Percentiles rank a stretch among this genome's conserved stretches.
Conservation (phyloP, 2,888 invertebrate genomes). For the Eupithecia centaureata region DNA sequence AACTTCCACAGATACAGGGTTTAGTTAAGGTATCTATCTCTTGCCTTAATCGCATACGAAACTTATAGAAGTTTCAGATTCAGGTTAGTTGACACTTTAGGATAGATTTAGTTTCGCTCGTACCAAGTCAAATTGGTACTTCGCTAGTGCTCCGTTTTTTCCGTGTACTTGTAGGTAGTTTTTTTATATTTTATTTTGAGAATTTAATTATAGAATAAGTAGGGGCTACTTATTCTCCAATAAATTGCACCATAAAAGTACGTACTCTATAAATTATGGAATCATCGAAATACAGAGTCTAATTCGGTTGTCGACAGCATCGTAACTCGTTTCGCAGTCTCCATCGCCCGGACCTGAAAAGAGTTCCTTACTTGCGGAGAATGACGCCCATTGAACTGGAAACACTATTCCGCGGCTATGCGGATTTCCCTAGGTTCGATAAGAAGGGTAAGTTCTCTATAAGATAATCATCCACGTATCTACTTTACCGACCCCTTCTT, state of each 20-base stretch:
- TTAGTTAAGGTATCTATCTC: conserved; percentile 66
- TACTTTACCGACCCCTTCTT: neutral
- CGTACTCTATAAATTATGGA: neutral
- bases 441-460: conserved; percentile 48
- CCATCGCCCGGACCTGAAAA: conserved; percentile 76
- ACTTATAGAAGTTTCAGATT: neutral
- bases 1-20: conserved; percentile 59
- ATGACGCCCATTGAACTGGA: conserved; percentile 75
- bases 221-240: no score
- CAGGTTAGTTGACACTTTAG: neutral
- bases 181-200: no score
- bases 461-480: no score
- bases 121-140: no score
- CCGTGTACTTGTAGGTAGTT: no score
- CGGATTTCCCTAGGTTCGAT: conserved; percentile 57
- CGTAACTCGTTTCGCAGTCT: conserved; percentile 78
- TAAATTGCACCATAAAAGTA: neutral
- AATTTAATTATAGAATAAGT: no score
- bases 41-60: neutral
- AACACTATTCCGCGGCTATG: conserved; percentile 69
- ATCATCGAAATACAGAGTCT: neutral
- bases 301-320: conserved; percentile 54
- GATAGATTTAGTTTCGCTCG: no score
- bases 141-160: no score
- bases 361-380: conserved; percentile 74